These are phyloP conservation scores for Parotia lawesii DNA, from an alignment of 2,113 vertebrate species.

Conservation along the genomic window DNA sequence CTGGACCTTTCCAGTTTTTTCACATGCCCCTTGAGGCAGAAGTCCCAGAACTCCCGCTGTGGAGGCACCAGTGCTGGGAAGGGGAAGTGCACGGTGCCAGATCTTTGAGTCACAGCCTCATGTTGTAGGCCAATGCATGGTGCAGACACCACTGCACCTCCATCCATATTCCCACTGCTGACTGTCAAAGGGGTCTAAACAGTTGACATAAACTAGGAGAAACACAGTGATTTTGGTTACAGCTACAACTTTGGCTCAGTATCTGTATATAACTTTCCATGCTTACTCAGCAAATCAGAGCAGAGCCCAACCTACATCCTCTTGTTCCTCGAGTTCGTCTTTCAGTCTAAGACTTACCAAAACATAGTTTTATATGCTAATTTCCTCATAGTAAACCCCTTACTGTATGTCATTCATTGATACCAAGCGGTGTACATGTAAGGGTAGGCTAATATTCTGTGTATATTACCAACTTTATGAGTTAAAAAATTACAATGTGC, in stretches of 20 bases:
- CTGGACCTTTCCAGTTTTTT: background rate
- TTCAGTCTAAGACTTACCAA: background rate
- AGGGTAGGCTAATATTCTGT: constrained; percentile 26
- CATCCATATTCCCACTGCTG: fast-evolving
- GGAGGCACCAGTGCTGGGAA: background rate
- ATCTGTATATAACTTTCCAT: background rate
- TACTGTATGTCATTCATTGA: background rate
- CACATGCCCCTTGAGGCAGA: background rate
- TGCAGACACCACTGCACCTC: background rate
- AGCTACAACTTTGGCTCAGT: background rate
- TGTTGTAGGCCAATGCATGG: background rate
- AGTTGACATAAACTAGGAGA: background rate
- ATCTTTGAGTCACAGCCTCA: background rate
- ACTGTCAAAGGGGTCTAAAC: background rate
- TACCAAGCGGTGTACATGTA: background rate
- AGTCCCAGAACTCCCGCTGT: background rate
- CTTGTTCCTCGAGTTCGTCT: background rate
- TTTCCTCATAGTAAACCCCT: constrained; percentile 44
- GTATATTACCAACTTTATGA: constrained; percentile 45
- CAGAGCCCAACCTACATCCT: fast-evolving
- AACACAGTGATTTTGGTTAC: background rate
- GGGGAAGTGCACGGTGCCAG: background rate
- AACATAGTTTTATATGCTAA: constrained; percentile 37
- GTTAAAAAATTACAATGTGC: constrained; percentile 48
- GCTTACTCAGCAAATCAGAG: background rate